Evolutionary conservation across 1,140 invertebrate species (phyloP).

Genomic region (Drosophila setifemur): DNA sequence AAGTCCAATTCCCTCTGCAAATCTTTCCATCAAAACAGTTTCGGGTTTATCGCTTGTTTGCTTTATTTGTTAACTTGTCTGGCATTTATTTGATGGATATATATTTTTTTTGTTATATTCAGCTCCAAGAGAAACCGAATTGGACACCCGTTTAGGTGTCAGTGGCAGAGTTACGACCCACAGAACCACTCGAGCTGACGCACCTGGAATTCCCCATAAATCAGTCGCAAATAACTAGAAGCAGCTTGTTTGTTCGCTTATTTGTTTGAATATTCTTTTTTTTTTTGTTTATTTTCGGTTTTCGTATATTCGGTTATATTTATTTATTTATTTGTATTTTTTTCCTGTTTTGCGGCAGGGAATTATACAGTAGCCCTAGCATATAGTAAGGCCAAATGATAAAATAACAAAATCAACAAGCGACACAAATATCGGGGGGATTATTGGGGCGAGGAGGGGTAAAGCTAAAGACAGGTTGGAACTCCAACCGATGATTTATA

Average conservation of each 20-base stretch:
- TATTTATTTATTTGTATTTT: conserved; percentile 62
- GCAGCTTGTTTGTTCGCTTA: conserved; percentile 63
- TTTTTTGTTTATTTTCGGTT: conserved; percentile 40
- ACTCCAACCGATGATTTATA: conserved; percentile 40
- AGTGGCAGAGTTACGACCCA: conserved; percentile 8
- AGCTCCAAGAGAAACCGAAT: conserved; percentile 34
- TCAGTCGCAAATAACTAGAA: conserved; percentile 77
- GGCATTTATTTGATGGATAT: conserved; percentile 58
- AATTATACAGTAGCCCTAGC: conserved; percentile 72
- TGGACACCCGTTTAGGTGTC: conserved; percentile 28
- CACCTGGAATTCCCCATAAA: conserved; percentile 80
- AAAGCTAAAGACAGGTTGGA: conserved; percentile 14
- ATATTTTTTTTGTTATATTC: conserved; percentile 28
- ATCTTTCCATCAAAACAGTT: conserved; percentile 13
- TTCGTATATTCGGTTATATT: conserved; percentile 34
- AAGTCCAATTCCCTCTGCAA: not conserved
- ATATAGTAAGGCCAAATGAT: conserved; percentile 22
- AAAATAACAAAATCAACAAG: conserved; percentile 9
- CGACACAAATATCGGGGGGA: conserved; percentile 22
- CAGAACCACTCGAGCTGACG: conserved; percentile 48
- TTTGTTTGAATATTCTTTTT: conserved; percentile 58
- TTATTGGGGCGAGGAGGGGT: too few species aligned
- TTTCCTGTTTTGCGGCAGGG: conserved; percentile 15
- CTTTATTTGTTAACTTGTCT: conserved; percentile 35
- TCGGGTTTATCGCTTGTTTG: conserved; percentile 7